Evolutionary conservation across 2,888 invertebrate species (phyloP), one percentile per base, ranked within the genome.

Genomic region (Nemurella pictetii): DNA sequence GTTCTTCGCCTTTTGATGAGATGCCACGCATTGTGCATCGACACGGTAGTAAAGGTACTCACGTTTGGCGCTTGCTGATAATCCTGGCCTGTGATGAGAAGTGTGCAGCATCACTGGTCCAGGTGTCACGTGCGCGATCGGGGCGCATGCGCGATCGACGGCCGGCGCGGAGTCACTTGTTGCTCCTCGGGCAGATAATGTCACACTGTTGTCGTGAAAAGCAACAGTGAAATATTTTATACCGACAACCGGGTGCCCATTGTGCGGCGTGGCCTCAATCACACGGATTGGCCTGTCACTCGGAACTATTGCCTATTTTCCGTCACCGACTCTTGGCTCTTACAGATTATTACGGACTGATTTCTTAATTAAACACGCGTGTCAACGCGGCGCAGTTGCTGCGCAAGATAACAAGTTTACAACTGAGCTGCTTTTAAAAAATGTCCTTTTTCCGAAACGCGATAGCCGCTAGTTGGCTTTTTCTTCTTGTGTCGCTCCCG

Each of bases 191-290:
- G 25, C 28, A n/a, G 75, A 75, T 27, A 75, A 20, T 75, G 75
- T 75, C 75, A 75, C 75, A 75, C 75, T 75, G 75, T 2, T 55
- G 75, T 27, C 75, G 75, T 75, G 28, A 75, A 28, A 75, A 27
- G 28, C n/a, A 28, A 75, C 75, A 28, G 75, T 75, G 75, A 75
- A 75, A 75, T 75, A 75, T 28, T 75, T 75, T 75, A 75, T 75
- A 75, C 75, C 75, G 75, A 1, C 27, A 4, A 75, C 28, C 28
- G 75, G 75, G 26, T 2, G 27, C 27, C 75, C 75, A 75, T 75
- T 27, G 27, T 75, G 75, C 75, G 7, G 28, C 75, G 26, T 75
- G 75, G 75, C 75, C 75, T 75, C 75, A 75, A 27, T 75, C 75
- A 12, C 75, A 27, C 28, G 75, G 75, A 75, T 75, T 28, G 28